Evolutionary conservation across 2,113 vertebrate genomes (phyloP), one percentile per base, ranked within the genome.

Genomic region (Aleadryas rufinucha): DNA sequence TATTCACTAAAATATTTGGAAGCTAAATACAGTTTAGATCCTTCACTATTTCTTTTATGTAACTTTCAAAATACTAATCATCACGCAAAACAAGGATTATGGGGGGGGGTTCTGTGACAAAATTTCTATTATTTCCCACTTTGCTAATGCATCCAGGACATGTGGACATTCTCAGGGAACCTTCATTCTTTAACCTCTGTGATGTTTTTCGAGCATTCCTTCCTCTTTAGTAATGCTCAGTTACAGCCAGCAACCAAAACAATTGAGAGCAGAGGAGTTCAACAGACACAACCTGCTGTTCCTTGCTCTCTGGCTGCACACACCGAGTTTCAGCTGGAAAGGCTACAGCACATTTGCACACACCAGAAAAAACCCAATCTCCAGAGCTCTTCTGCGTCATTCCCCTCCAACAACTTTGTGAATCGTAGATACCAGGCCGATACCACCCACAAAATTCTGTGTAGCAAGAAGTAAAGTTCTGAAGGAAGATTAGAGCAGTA

Each of bases 401-500:
- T 75, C 31, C 5, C 6, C 7, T 1, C 1, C 13, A 6, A 6
- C 3, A n/a, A 1, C 60, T 45, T 35, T 61, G 13, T 82, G 60
- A 86, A 72, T 56, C 17, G 9, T 23, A 69, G 26, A 27, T 33
- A 54, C 5, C 33, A 53, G 28, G 7, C 26, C 65, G 61, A 74
- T 80, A 31, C 11, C 28, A 66, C 11, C 45, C 49, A 33, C 35
- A 77, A 70, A 83, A 83, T 47, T 49, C 42, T 61, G 1, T 57
- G 8, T 20, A 80, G 60, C 0, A 1, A 18, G 60, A 57, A 66
- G 22, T 26, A 35, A 80, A 63, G 35, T 65, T 76, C n/a, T 64
- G 76, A 74, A 84, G 63, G 56, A 54, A 78, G 65, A 24, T 18
- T 4, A 63, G 31, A 74, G 4, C 33, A 82, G 69, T 97, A 99